Evolutionary conservation across 2,113 vertebrate genomes (phyloP), one percentile per base, ranked within the genome.

Genomic region (Pteruthius melanotis): DNA sequence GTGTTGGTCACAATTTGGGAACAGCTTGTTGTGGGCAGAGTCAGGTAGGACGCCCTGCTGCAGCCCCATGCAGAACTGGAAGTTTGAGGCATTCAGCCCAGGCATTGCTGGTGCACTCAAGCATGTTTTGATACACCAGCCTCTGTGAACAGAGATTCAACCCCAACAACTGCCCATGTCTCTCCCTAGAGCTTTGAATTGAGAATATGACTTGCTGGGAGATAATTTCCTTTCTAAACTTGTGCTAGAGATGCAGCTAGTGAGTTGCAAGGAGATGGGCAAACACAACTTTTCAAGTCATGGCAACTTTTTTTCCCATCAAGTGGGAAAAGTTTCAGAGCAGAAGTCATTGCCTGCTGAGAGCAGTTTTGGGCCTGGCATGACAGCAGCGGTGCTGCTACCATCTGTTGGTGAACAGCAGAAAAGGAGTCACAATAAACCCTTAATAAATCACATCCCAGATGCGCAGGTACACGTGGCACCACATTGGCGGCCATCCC

Each of bases 361-460:
- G 2, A 82, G 69, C 87, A 78, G 74, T 74, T 93, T 81, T 35
- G 9, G 88, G 78, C 88, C 89, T 6, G 13, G 81, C 3, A 5
- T 76, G 95, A 95, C 84, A 93, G 92, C 72, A 96, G 84, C 28
- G 0, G 87, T 97, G 87, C 84, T 95, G 89, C 94, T 96, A 95
- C 95, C 95, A 87, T 94, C 96, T 97, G 94, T 96, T 94, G 94
- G 93, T 3, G 81, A 95, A 61, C 37, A 93, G 77, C 85, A 97
- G 94, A 88, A 96, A 91, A 79, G 57, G 66, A 92, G 59, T 75
- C 83, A 80, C 57, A n/a, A 30, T 26, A 88, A 90, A 53, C 57
- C 50, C 54, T 70, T n/a, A 39, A 84, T 78, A 92, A 79, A 93
- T 90, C 75, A 52, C 70, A 57, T 79, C 75, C 60, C 47, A 54